A percentile compares a stretch with the other conserved stretches of the same genome.
Conservation (phyloP, 2,888 invertebrate genomes). For the Agriopis marginaria region DNA sequence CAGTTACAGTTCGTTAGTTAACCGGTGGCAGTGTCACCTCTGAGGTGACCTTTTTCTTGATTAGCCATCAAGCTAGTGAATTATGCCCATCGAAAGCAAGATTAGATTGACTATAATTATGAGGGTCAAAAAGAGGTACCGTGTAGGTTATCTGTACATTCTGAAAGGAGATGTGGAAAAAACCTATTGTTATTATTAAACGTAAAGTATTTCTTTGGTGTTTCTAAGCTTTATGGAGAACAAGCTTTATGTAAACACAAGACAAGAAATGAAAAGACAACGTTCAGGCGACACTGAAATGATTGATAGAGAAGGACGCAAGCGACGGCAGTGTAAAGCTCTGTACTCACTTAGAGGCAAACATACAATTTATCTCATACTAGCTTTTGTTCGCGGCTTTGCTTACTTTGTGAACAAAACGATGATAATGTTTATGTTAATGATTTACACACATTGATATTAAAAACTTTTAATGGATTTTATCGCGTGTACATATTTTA, state of each 20-base stretch:
- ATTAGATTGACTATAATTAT: constrained; percentile 2
- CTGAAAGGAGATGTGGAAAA: too few species aligned
- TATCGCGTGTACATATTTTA: too few species aligned
- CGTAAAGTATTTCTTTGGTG: background rate
- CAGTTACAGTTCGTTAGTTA: constrained; percentile 17
- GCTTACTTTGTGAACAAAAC: too few species aligned
- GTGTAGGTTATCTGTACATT: background rate
- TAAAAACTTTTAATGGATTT: too few species aligned
- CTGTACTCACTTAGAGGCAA: background rate
- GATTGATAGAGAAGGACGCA: constrained; percentile 14
- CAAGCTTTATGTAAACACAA: constrained; percentile 8
- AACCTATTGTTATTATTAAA: too few species aligned
- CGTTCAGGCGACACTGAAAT: constrained; percentile 17
- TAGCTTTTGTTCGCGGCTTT: too few species aligned
- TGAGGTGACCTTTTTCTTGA: constrained; percentile 14
- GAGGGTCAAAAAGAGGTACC: background rate
- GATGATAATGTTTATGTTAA: too few species aligned
- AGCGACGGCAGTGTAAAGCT: constrained; percentile 1
- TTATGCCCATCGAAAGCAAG: background rate
- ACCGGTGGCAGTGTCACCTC: constrained; percentile 30
- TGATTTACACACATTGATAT: too few species aligned
- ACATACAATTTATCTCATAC: background rate
- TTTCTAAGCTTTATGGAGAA: background rate
- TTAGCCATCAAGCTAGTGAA: constrained; percentile 9
- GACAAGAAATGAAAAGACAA: constrained; percentile 30